phyloP scores from a whole-genome alignment of 2,797 vertebrate species.

The Enteromius radiatus region DNA sequence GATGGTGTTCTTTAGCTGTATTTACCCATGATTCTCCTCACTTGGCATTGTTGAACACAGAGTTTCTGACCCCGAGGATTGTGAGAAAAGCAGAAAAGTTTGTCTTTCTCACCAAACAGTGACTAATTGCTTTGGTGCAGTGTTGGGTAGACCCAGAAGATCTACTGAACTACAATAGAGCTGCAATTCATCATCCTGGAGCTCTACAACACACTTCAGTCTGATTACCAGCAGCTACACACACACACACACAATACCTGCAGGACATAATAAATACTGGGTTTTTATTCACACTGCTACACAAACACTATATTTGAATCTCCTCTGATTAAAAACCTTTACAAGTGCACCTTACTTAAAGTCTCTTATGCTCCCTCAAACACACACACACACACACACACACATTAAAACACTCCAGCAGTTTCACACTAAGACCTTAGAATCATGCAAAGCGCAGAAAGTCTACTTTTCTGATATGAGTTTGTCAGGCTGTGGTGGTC shows the following conservation, averaged over 20 bases:
- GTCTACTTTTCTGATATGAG: not conserved
- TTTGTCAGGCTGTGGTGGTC: too few species aligned
- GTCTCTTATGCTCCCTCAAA: not conserved
- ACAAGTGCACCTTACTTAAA: not conserved
- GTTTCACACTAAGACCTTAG: not conserved
- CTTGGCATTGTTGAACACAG: conserved; percentile 3
- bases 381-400: not conserved
- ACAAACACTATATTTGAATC: not conserved
- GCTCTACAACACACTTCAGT: conserved; percentile 40
- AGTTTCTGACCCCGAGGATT: conserved; percentile 34
- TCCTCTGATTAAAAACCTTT: not conserved
- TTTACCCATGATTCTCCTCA: conserved; percentile 32
- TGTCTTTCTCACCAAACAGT: conserved; percentile 40
- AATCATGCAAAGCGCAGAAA: not conserved
- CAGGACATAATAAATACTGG: conserved; percentile 14
- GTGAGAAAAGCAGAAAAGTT: conserved; percentile 39
- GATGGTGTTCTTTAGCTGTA: not conserved
- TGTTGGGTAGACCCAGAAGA: conserved; percentile 43
- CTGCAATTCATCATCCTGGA: conserved; percentile 49
- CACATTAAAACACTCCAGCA: not conserved
- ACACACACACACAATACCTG: conserved; percentile 12
- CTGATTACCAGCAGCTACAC: conserved; percentile 31
- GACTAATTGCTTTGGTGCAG: conserved; percentile 50
- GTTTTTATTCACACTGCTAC: not conserved
- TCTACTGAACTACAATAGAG: conserved; percentile 40